Evolutionary conservation across 2,888 invertebrate genomes (phyloP).

Genomic region (Cylloceria caligata): DNA sequence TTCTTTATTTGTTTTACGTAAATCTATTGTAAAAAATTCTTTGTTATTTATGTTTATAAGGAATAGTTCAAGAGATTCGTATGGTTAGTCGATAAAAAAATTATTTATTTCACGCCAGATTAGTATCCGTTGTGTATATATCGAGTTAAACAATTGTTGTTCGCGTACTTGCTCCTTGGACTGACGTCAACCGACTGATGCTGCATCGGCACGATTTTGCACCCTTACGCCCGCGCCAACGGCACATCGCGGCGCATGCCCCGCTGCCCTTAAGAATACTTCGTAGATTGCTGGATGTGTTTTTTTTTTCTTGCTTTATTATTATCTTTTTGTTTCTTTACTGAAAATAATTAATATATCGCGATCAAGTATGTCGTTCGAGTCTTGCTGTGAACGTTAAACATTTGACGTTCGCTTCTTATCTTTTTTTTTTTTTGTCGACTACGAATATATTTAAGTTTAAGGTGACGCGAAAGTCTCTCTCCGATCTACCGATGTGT

Average conservation of each 20-base stretch:
- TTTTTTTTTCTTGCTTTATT: constrained; percentile 4
- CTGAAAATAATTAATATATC: constrained; percentile 37
- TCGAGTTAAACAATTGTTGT: constrained; percentile 13
- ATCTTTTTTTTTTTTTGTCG: background rate
- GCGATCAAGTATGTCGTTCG: constrained; percentile 3
- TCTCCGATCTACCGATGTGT: too few relatives aligned
- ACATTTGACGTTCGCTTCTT: constrained; percentile 9
- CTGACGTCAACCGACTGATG: constrained; percentile 71
- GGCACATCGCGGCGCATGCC: constrained; percentile 70
- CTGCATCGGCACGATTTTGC: constrained; percentile 67
- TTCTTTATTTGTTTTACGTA: constrained; percentile 10
- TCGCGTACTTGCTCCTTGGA: constrained; percentile 59
- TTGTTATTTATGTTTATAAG: background rate
- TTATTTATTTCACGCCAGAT: background rate
- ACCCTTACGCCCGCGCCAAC: constrained; percentile 62
- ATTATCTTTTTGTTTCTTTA: background rate
- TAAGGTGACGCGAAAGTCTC: too few relatives aligned
- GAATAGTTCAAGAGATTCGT: background rate
- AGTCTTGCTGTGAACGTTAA: constrained; percentile 9
- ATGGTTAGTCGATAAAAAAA: background rate
- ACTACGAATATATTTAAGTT: too few relatives aligned
- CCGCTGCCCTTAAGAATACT: constrained; percentile 53
- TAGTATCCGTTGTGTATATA: constrained; percentile 18
- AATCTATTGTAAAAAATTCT: background rate
- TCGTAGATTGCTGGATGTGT: constrained; percentile 44